Conservation (phyloP, 1,140 invertebrate species). For the Caenorhabditis remanei region DNA sequence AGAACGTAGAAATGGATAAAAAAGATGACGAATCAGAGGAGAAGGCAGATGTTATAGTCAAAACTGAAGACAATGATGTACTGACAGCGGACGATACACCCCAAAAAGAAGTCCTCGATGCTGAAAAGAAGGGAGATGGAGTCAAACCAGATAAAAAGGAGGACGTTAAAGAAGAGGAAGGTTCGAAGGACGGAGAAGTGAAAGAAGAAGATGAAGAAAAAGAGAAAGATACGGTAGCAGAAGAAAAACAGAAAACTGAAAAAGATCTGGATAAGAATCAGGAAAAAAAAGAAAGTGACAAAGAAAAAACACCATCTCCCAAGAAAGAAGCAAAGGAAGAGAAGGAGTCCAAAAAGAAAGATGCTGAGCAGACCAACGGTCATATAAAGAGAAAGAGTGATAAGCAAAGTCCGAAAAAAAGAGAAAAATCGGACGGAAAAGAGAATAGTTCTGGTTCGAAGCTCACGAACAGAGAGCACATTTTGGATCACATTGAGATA, state of each 20-base stretch:
- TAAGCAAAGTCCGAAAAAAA: constrained; percentile 1
- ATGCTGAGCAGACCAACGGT: neutral
- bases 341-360: constrained; percentile 10
- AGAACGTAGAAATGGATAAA: neutral
- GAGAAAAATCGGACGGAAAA: constrained; percentile 58
- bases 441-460: neutral
- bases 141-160: too few species aligned
- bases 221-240: neutral
- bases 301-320: neutral
- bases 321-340: neutral
- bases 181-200: neutral
- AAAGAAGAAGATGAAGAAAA: neutral
- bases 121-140: too few species aligned
- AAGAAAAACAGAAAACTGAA: neutral
- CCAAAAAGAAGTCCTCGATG: too few species aligned
- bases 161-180: neutral
- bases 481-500: constrained; percentile 40
- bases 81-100: neutral
- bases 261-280: neutral
- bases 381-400: neutral
- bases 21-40: constrained; percentile 9
- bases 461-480: constrained; percentile 27
- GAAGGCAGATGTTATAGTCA: neutral
- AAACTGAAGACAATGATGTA: neutral
- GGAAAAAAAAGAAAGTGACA: neutral